Evolutionary conservation across 2,888 invertebrate genomes (phyloP).

Genomic region (Cristatella mucedo): DNA sequence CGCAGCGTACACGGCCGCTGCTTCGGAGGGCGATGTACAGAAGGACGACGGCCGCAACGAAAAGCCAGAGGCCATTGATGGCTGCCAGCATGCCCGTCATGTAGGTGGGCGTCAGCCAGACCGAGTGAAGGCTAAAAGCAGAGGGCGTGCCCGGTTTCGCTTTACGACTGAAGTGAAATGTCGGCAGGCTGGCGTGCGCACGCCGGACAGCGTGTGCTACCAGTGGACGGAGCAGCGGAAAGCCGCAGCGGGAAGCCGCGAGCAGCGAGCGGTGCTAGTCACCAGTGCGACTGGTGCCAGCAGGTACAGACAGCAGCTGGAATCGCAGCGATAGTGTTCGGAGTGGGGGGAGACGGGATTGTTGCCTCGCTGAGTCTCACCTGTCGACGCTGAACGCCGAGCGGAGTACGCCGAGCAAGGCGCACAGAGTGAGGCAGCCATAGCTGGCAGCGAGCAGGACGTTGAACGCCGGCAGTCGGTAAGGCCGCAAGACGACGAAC

Average conservation of each 20-base stretch:
- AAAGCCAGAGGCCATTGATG: constrained; percentile 18
- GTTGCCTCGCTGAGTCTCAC: no score
- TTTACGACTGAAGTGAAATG: no score
- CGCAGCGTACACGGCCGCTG: constrained; percentile 5
- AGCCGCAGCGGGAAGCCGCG: no score
- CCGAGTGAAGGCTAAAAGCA: constrained; percentile 10
- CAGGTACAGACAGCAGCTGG: no score
- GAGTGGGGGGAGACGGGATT: no score
- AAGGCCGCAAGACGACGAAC: constrained; percentile 20
- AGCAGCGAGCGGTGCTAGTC: no score
- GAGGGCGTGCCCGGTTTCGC: no score
- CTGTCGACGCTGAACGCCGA: constrained; percentile 14
- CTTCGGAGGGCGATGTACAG: constrained; percentile 12
- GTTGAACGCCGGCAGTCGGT: constrained; percentile 23
- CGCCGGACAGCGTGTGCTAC: no score
- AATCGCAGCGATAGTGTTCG: no score
- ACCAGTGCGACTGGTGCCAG: no score
- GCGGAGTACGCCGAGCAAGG: constrained; percentile 19
- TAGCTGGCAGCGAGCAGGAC: constrained; percentile 18
- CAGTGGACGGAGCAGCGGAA: no score
- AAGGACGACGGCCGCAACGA: constrained; percentile 15
- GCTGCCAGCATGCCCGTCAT: constrained; percentile 17
- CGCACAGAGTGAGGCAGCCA: constrained; percentile 18
- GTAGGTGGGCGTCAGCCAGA: constrained; percentile 18
- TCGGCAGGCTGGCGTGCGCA: no score